Conservation (phyloP, 2,797 vertebrate species). For the Enteromius paludinosus region DNA sequence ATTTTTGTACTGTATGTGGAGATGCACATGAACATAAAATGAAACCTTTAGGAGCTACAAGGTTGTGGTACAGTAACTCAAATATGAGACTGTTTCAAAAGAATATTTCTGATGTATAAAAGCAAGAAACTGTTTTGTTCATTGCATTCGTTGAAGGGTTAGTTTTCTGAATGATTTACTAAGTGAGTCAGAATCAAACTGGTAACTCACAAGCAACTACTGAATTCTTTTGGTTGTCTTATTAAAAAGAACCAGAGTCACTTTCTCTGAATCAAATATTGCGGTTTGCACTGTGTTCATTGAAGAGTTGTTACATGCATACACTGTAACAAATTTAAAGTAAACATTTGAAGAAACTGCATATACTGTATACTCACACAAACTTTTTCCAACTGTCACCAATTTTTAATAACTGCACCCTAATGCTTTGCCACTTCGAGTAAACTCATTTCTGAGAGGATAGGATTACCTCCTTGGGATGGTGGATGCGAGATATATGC, state of each 20-base stretch:
- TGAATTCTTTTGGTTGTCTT: background rate
- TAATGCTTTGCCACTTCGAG: background rate
- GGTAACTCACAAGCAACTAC: no score
- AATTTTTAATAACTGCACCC: slow-evolving; percentile 4
- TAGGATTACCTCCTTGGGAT: background rate
- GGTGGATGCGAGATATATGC: background rate
- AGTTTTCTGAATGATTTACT: no score
- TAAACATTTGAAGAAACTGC: background rate
- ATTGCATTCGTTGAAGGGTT: no score
- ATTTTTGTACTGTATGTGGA: background rate
- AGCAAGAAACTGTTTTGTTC: no score
- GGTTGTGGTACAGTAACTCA: background rate
- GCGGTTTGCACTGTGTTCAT: background rate
- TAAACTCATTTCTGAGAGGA: background rate
- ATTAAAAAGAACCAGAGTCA: background rate
- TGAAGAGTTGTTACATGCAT: background rate
- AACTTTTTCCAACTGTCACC: background rate
- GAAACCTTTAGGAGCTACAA: background rate
- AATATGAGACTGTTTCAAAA: background rate
- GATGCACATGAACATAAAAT: background rate
- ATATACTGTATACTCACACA: background rate
- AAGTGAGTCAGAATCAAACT: background rate
- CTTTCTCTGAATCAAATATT: background rate
- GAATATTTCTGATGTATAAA: background rate
- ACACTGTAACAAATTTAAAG: background rate